Evolutionary conservation across 1,140 invertebrate genomes (phyloP).

Genomic region (Heliothis subflexa): DNA sequence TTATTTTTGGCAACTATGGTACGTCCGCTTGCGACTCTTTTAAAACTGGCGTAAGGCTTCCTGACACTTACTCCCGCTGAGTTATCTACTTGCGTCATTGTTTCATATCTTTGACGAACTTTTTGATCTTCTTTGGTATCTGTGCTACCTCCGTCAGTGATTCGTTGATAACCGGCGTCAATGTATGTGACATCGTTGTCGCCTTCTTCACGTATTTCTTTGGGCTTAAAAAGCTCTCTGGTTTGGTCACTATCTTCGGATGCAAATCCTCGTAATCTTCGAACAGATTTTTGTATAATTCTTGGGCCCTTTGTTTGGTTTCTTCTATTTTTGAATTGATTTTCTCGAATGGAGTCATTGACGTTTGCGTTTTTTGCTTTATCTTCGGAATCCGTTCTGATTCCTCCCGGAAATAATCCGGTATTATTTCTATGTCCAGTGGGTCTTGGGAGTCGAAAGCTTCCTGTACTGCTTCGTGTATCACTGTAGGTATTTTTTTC

Average conservation of each 20-base stretch:
- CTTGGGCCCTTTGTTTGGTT: slow-evolving; percentile 74
- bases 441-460: slow-evolving; percentile 65
- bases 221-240: slow-evolving; percentile 61
- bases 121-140: slow-evolving; percentile 76
- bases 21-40: no score
- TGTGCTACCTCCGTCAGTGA: slow-evolving; percentile 75
- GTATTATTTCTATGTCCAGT: slow-evolving; percentile 54
- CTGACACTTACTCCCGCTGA: background rate
- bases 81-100: slow-evolving; percentile 56
- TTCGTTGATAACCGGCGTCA: slow-evolving; percentile 75
- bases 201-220: slow-evolving; percentile 72
- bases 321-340: slow-evolving; percentile 73
- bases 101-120: slow-evolving; percentile 74
- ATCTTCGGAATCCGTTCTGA: slow-evolving; percentile 46
- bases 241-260: slow-evolving; percentile 58
- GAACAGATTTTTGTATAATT: slow-evolving; percentile 73
- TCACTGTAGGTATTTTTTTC: slow-evolving; percentile 72
- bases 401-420: slow-evolving; percentile 37
- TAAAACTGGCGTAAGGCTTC: no score
- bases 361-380: slow-evolving; percentile 58
- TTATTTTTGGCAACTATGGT: no score
- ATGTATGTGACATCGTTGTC: slow-evolving; percentile 66
- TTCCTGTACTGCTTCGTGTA: slow-evolving; percentile 77
- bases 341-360: slow-evolving; percentile 65
- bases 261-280: slow-evolving; percentile 74